Evolutionary conservation across 1,140 invertebrate genomes (phyloP), one percentile per base, ranked within the genome.

Genomic region (Eciton burchellii): DNA sequence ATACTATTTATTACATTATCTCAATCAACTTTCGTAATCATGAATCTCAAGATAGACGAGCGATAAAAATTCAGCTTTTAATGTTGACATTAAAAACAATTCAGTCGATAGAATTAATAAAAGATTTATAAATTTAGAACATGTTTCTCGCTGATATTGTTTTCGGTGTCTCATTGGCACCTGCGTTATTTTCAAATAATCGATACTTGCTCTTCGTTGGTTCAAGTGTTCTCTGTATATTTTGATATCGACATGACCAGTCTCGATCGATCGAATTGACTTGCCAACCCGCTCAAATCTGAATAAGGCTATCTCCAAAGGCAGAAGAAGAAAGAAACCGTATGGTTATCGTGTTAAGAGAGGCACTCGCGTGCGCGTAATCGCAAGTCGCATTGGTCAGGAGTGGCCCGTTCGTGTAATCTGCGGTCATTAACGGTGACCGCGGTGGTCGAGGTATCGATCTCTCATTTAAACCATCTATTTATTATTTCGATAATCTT

Each of bases 341-440:
- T 45, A 49, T 45, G 71, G 26, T 35, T 85, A 81, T 86, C 76
- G 68, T 57, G 57, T 26, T 19, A 21, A 77, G 73, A 62, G 24
- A 54, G 54, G 57, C 24, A 43, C 65, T 88, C 26, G 86, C 86
- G 86, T 88, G 86, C 45, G 41, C 72, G 65, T 77, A 84, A 87
- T 88, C 85, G 68, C 19, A 14, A 71, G 8, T 57, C 41, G 68
- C 56, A 82, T 82, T 84, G 45, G 54, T 49, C 24, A 59, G 35
- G 12, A 54, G 19, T n/a, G 35, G 6, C 35, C 35, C 14, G 65
- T 21, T 59, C 26, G 56, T 14, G 11, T 16, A 21, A 41, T 82
- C 49, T 24, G 74, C 71, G 72, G 72, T 77, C 85, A 63, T 87
- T 84, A 73, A 63, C 66, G 65, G 72, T 76, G 59, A 65, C 72